Conservation (phyloP, 2,888 invertebrate species). For the Mythimna vitellina region DNA sequence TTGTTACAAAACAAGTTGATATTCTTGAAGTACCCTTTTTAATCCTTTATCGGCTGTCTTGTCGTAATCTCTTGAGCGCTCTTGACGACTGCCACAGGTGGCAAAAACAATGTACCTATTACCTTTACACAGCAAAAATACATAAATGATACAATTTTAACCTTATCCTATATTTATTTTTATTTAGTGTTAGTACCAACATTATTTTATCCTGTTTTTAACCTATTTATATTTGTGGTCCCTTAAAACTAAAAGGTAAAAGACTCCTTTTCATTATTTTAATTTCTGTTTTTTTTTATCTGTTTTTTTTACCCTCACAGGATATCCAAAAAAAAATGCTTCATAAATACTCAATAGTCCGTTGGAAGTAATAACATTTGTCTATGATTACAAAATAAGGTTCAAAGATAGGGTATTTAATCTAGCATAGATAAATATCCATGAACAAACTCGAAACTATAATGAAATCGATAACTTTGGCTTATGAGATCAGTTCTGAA, state of each 20-base stretch:
- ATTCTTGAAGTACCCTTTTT: no score
- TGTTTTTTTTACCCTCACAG: not conserved
- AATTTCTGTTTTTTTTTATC: not conserved
- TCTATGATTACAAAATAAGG: constrained; percentile 22
- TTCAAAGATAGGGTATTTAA: constrained; percentile 16
- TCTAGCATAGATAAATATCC: constrained; percentile 21
- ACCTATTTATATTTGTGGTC: no score
- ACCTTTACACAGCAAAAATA: not conserved
- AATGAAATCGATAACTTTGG: constrained; percentile 44
- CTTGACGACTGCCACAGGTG: not conserved
- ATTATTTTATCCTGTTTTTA: no score
- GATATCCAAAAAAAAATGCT: not conserved
- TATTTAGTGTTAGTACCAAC: no score
- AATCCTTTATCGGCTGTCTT: no score
- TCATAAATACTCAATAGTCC: not conserved
- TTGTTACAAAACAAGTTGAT: no score
- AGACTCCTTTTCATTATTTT: not conserved
- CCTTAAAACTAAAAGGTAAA: not conserved
- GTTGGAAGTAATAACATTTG: constrained; percentile 9
- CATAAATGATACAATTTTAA: no score
- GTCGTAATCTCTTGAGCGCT: no score
- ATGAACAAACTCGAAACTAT: constrained; percentile 41
- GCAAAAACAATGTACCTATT: not conserved
- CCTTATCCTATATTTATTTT: no score
- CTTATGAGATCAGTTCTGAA: constrained; percentile 14